Evolutionary conservation across 2,113 vertebrate genomes (phyloP).

Genomic region (Myrmophylax atrothorax): DNA sequence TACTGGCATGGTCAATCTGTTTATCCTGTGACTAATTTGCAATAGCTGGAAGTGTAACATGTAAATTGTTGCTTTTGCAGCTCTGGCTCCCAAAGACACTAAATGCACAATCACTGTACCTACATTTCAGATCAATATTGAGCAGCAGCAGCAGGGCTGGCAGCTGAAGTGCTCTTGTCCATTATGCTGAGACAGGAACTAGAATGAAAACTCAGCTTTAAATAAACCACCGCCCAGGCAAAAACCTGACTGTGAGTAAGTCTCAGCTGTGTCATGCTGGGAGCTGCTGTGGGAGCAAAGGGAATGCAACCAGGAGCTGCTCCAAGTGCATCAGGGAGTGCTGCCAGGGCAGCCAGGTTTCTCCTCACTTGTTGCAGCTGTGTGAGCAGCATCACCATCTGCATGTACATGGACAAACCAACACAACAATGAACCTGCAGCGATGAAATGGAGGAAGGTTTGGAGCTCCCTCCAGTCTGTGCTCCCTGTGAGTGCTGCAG

Average conservation of each 20-base stretch:
- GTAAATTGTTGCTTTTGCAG: not conserved
- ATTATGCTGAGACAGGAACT: not conserved
- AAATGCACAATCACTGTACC: not conserved
- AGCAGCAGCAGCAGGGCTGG: not conserved
- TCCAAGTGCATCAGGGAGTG: not conserved
- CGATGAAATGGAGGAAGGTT: not conserved
- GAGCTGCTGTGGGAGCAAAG: not conserved
- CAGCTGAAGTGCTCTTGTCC: not conserved
- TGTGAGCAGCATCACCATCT: not conserved
- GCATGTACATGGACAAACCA: not conserved
- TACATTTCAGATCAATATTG: not conserved
- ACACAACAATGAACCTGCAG: not conserved
- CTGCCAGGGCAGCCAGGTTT: not conserved
- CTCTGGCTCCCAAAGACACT: not conserved
- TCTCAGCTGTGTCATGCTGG: not conserved
- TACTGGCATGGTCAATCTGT: not conserved
- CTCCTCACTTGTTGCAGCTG: not conserved
- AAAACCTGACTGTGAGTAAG: not conserved
- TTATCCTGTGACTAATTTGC: not conserved
- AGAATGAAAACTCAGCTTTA: not conserved
- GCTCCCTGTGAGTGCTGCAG: not conserved
- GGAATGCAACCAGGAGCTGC: not conserved
- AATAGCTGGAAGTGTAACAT: not conserved
- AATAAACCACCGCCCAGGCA: not conserved
- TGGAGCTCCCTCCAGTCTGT: not conserved